phyloP scores from a whole-genome alignment of 2,797 vertebrate genomes.

The Falco cherrug region DNA sequence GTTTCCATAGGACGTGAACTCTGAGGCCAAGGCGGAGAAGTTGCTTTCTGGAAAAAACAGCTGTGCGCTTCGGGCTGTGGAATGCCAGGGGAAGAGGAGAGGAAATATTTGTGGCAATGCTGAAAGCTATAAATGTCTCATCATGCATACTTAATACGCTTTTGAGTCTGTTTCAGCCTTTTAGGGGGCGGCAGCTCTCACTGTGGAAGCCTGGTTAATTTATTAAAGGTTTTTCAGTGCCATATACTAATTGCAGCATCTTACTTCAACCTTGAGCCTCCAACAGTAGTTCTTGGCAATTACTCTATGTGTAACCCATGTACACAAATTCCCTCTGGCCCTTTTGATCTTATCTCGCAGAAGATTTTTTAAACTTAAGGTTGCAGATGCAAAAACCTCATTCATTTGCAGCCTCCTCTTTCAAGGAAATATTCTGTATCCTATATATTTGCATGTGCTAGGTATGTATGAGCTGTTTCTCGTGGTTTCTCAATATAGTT shows the following conservation, averaged over 20 bases:
- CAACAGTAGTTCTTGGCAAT: conserved; percentile 3
- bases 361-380: conserved; percentile 10
- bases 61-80: conserved; percentile 1
- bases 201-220: not conserved
- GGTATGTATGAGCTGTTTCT: not conserved
- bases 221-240: conserved; percentile 16
- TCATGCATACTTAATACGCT: conserved; percentile 56
- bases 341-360: not conserved
- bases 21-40: not conserved
- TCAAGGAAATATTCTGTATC: conserved; percentile 45
- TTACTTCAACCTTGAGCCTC: not conserved
- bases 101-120: conserved; percentile 60
- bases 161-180: conserved; percentile 51
- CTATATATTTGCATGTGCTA: conserved; percentile 25
- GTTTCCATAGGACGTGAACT: not conserved
- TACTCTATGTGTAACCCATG: not conserved
- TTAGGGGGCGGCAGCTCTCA: conserved; percentile 27
- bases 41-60: conserved; percentile 30
- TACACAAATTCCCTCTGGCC: conserved; percentile 1
- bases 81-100: conserved; percentile 50
- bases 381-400: conserved; percentile 26
- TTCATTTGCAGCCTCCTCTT: conserved; percentile 24
- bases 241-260: not conserved
- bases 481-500: conserved; percentile 1
- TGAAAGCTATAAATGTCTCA: conserved; percentile 67